Base-by-base conservation (phyloP, 2,797 vertebrate genomes). In the Diplodus sargus region DNA sequence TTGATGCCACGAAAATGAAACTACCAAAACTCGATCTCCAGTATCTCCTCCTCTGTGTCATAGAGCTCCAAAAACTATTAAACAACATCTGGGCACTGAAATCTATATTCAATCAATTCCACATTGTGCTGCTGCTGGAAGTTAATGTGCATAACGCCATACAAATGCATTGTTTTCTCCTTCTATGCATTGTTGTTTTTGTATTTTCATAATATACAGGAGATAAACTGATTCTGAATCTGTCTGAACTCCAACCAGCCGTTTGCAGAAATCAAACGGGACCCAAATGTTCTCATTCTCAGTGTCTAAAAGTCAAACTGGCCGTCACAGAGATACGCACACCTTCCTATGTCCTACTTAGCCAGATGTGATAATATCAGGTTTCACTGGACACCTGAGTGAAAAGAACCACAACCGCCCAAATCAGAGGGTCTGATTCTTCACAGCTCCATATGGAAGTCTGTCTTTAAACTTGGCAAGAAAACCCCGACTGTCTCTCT, bases 311-410 rank as follows among this genome's bases (percentile, higher is more conserved):
- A 59, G 12, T 42, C 39, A 45, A 13, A 23, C 30, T 20, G 14
- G 42, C 53, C 51, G 15, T 59, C 49, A 62, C 14, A 28, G 4
- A 56, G 7, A 22, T 4, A 60, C 15, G 61, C n/a, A 22, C 58
- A 78, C 64, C 64, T 34, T 1, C 34, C n/a, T 10, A 20, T 18
- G 13, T 61, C 67, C 75, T 45, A 15, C 66, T 75, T 11, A 58
- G 28, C 78, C 87, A 88, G 82, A 89, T 89, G 85, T 83, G 79
- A 75, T 79, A n/a, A 42, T 74, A 77, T 89, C 85, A 51, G 22
- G 22, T 90, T 90, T 76, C 85, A 86, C 77, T 42, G 28, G 75
- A 80, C 81, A 76, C 67, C 76, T 70, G 80, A 79, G 76, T 60
- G 66, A 75, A 30, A 30, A 58, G 79, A 71, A 82, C 68, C 73